Evolutionary conservation across 2,888 invertebrate genomes (phyloP).

Genomic region (Himalopsyche kuldschensis): DNA sequence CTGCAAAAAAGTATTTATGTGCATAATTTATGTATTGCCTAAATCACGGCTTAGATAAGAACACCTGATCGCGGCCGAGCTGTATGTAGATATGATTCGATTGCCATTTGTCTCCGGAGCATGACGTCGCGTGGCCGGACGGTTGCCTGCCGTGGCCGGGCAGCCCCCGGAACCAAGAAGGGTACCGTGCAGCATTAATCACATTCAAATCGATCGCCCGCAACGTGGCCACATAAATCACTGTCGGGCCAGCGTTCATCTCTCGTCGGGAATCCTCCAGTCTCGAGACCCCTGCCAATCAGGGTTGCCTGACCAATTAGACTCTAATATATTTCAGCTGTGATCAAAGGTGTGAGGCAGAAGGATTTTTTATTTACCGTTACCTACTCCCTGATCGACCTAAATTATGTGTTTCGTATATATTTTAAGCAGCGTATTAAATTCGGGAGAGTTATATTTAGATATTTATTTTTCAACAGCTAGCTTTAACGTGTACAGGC

Average conservation of each 20-base stretch:
- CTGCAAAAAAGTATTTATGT: background rate
- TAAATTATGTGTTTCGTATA: background rate
- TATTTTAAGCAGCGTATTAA: background rate
- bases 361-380: background rate
- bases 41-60: background rate
- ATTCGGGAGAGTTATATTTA: too few species aligned
- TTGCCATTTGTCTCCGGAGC: background rate
- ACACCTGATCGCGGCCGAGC: background rate
- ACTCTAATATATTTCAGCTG: background rate
- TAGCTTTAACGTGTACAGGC: too few species aligned
- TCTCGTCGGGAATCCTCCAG: background rate
- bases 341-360: background rate
- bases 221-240: constrained; percentile 18
- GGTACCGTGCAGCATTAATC: constrained; percentile 32
- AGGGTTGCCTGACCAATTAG: background rate
- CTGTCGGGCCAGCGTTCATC: constrained; percentile 15
- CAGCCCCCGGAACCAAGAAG: constrained; percentile 11
- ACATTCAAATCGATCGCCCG: constrained; percentile 32
- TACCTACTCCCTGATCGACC: background rate
- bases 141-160: background rate
- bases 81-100: background rate
- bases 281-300: background rate
- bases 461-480: too few species aligned
- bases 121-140: background rate
- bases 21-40: background rate